Base-by-base conservation (phyloP, 37 sponge, comb jelly and placozoan species). In the Chondrilla cf. caribensis region DNA sequence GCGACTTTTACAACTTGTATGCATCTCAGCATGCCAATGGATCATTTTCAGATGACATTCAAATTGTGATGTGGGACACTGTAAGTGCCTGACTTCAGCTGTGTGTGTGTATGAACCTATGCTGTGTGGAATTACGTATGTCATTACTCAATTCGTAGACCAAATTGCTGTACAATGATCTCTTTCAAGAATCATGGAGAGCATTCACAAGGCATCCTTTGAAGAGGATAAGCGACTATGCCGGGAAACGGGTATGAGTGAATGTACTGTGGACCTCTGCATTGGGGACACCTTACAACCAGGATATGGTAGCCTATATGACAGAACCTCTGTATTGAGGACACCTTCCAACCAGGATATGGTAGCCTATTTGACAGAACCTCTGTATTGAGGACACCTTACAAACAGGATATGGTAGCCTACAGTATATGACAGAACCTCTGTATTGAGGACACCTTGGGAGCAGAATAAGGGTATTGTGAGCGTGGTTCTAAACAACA, bases 1-100 rank as follows among this genome's bases (percentile, higher is more conserved):
- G 97, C 79, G 97, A 96, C 73, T 93, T 93, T 82, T 90, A 88
- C 87, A 96, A 96, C 76, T 80, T 96, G 38, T 96, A 90, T 79
- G 97, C 94, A 9, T 88, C 97, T 8, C 93, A 91, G 84, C 97
- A 96, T 70, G 82, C 83, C 58, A 93, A 96, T 76, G 89, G 89
- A 32, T 87, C 92, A n/a, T 96, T 96, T 84, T 60, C 77, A n/a
- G 80, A 86, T 58, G 92, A 96, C 65, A 60, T 91, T 15, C 51
- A 84, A 38, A 88, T 96, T 7, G 84, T 96, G 33, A 83, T 86
- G 68, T 96, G 97, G 97, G 94, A 96, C 87, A 93, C 97, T 7
- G 94, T 91, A 57, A 82, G 92, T 62, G 38, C 9, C 31, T 5
- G 7, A 24, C 0, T 17, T 5, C 77, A 43, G n/a, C n/a, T n/a